Evolutionary conservation across 2,797 vertebrate species (phyloP).

Genomic region (Eutrigla gurnardus): DNA sequence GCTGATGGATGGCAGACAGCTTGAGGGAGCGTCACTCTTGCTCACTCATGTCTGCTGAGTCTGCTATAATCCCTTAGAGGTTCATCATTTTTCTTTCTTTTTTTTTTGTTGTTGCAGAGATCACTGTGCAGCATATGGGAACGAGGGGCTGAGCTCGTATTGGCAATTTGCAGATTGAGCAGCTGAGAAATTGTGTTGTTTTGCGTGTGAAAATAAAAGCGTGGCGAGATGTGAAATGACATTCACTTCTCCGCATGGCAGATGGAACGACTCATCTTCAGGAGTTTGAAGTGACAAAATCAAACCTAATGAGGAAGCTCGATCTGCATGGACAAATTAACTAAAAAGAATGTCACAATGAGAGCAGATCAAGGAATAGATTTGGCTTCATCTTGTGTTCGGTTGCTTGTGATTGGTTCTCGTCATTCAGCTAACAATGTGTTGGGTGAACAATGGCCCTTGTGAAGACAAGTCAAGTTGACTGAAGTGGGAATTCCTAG

Average conservation of each 20-base stretch:
- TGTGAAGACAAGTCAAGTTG: too few relatives aligned
- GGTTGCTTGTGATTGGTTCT: background rate
- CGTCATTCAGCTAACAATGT: background rate
- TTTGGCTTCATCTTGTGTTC: background rate
- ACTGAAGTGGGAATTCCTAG: too few relatives aligned
- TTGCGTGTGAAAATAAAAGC: constrained; percentile 44
- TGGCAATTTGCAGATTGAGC: constrained; percentile 36
- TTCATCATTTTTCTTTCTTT: constrained; percentile 24
- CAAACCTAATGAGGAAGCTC: constrained; percentile 69
- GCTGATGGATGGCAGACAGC: constrained; percentile 65
- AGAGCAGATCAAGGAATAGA: constrained; percentile 3
- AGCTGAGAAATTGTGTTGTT: constrained; percentile 33
- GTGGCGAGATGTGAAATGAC: constrained; percentile 57
- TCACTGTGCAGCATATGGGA: constrained; percentile 29
- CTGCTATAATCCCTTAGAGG: constrained; percentile 45
- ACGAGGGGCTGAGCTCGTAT: background rate
- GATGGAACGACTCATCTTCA: constrained; percentile 72
- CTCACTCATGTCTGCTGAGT: constrained; percentile 63
- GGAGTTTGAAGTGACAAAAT: constrained; percentile 70
- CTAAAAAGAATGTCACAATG: constrained; percentile 29
- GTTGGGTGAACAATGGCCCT: too few relatives aligned
- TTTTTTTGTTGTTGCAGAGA: constrained; percentile 5
- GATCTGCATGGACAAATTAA: constrained; percentile 63
- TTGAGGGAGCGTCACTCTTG: constrained; percentile 55
- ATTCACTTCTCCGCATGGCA: constrained; percentile 34